Base-by-base conservation (phyloP, 2,113 vertebrate genomes). In the Brachypodius melanocephalos region DNA sequence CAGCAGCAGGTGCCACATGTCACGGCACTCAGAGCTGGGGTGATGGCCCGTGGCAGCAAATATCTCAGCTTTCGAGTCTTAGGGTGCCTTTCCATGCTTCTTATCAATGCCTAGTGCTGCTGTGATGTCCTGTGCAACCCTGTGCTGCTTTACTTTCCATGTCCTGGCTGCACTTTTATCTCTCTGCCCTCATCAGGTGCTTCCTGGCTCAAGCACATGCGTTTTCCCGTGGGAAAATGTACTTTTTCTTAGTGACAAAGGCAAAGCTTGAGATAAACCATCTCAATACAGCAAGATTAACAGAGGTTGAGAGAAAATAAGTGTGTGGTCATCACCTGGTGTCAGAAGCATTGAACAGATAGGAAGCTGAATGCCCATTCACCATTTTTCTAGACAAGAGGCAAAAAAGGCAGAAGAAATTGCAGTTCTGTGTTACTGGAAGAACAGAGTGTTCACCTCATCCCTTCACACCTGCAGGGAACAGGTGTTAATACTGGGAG, bases 211-310 rank as follows among this genome's bases (percentile, higher is more conserved):
- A 48, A 89, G 48, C 36, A 73, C 40, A 45, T 43, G n/a, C 42
- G 51, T 90, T 94, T 89, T 85, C 71, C 49, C 0, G 0, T 66
- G 75, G 71, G 63, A 96, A 95, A 80, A 94, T 34, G 32, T 31
- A 77, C 34, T 79, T 93, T 91, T 88, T 91, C 82, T 86, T 42
- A 62, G 68, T 75, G 79, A 81, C 76, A 88, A 88, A 90, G 66
- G 62, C 57, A 36, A 77, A 55, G n/a, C 58, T 66, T 63, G 36
- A 91, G 95, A 96, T 94, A 92, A 92, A 91, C 48, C 63, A 74
- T 74, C 92, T 94, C 73, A 58, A n/a, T 51, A 65, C 54, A 85
- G 54, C 5, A 3, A 95, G 89, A 95, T 96, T 94, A 90, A 65
- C 66, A 34, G 38, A 89, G 61, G 28, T 10, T 84, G 59, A 88